Evolutionary conservation across 2,113 vertebrate genomes (phyloP).

Genomic region (Montifringilla adamsi): DNA sequence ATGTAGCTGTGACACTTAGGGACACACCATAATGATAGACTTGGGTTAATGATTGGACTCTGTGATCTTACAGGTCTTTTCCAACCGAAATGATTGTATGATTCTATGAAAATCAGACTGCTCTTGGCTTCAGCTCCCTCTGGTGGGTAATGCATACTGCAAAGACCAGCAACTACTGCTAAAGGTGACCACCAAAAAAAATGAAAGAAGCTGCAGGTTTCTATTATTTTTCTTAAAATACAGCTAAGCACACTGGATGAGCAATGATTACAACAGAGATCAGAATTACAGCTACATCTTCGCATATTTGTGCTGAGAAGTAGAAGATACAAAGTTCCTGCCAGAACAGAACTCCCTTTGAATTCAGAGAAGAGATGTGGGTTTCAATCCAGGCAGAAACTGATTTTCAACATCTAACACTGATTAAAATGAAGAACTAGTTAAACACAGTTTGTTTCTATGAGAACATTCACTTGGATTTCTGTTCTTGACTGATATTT

Average conservation of each 20-base stretch:
- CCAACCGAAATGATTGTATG: not conserved
- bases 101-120: not conserved
- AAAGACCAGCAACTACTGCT: not conserved
- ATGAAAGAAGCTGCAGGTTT: not conserved
- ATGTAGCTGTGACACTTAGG: not conserved
- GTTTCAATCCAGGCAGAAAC: not conserved
- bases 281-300: not conserved
- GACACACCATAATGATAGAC: not conserved
- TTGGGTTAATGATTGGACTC: not conserved
- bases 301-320: not conserved
- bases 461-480: not conserved
- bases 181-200: not conserved
- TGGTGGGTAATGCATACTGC: not conserved
- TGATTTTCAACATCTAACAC: not conserved
- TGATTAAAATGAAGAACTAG: not conserved
- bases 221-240: not conserved
- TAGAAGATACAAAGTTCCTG: not conserved
- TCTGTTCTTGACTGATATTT: not conserved
- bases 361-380: not conserved
- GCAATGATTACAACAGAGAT: not conserved
- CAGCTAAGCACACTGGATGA: not conserved
- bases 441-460: not conserved
- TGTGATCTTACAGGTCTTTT: not conserved
- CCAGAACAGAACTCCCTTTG: not conserved
- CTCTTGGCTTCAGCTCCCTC: slow-evolving; percentile 33